Conservation (phyloP, 2,888 invertebrate genomes). For the Machimus rusticus region DNA sequence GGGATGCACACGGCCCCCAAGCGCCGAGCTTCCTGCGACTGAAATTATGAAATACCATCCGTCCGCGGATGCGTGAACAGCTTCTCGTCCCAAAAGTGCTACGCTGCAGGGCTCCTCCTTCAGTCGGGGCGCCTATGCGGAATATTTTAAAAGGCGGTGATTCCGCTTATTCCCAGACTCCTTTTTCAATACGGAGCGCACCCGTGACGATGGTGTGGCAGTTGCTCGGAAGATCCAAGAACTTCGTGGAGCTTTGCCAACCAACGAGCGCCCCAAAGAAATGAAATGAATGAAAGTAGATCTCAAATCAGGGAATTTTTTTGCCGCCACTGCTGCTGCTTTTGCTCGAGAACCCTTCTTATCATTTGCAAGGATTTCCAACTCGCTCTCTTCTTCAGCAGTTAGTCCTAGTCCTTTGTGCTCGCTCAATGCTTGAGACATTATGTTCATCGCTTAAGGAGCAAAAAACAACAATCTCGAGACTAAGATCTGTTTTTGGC, state of each 20-base stretch:
- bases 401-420: not conserved
- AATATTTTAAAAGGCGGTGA: not conserved
- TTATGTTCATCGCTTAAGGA: constrained; percentile 11
- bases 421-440: constrained; percentile 7
- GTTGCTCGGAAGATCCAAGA: not conserved
- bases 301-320: constrained; percentile 22
- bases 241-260: not conserved
- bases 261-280: not conserved
- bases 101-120: not conserved
- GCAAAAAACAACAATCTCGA: constrained; percentile 20
- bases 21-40: not conserved
- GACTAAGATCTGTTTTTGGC: constrained; percentile 33
- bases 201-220: not conserved
- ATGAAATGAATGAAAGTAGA: constrained; percentile 39
- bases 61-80: not conserved
- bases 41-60: not conserved
- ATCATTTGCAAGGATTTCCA: constrained; percentile 41
- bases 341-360: constrained; percentile 2
- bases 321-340: not conserved
- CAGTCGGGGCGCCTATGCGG: not conserved
- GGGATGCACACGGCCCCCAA: not conserved
- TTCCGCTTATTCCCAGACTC: not conserved
- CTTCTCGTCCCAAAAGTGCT: not conserved
- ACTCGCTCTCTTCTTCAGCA: not conserved
- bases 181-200: not conserved